Base-by-base conservation (phyloP, 2,113 vertebrate species). In the Rhipidura dahli region DNA sequence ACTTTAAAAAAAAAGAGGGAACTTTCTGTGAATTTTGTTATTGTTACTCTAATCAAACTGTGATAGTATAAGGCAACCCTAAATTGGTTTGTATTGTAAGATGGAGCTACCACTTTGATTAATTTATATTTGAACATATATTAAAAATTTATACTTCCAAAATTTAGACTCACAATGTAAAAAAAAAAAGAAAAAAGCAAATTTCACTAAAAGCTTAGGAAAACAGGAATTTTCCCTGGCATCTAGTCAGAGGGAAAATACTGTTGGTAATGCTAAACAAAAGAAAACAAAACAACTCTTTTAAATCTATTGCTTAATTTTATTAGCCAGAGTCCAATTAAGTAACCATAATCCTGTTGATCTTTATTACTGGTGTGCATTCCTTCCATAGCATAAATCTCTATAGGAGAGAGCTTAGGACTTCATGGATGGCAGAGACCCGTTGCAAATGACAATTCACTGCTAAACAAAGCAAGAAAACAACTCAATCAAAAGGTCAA, bases 391-490 rank as follows among this genome's bases (percentile, higher is more conserved):
- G 95, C 90, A 83, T 81, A 94, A 89, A 96, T 94, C 73, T 79
- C 79, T 92, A 71, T 87, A 96, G 95, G 76, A 88, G 72, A 97
- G 94, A 96, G 95, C 68, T 96, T 63, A 92, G 84, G 72, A 70
- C 94, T 97, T 92, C 85, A 93, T 90, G 83, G 94, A 91, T 95
- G 91, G 82, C 91, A 94, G 93, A 83, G 68, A 87, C 82, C 90
- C 33, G 0, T 86, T 94, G 85, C 88, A 95, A 96, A 95, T 96
- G 85, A 96, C 93, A 90, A 95, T 95, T 96, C 92, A 90, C 47
- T 87, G 63, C 87, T 83, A 96, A 96, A 97, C 95, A 96, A 97
- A 97, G 96, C 87, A 88, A 89, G 92, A 96, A 96, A 97, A 96
- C 95, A 95, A 90, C 92, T 96, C 94, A 95, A 97, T 96, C 85